These are phyloP conservation scores for Morus bassanus DNA, from an alignment of 2,797 vertebrate species.

Conservation along the genomic window DNA sequence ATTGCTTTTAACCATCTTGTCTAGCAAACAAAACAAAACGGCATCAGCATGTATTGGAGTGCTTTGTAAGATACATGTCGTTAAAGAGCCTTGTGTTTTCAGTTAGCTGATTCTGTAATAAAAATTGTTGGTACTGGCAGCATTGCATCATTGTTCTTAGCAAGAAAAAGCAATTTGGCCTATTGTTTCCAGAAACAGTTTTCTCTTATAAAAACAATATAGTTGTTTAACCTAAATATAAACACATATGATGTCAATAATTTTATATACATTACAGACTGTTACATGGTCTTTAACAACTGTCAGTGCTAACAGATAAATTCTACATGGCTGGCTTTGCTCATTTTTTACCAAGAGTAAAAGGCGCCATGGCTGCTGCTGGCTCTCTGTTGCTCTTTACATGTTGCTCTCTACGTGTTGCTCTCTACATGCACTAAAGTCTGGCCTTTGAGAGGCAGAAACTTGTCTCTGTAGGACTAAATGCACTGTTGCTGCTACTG, in stretches of 20 bases:
- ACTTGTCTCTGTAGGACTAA: background rate
- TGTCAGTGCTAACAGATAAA: background rate
- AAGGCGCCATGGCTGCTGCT: background rate
- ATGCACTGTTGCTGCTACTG: background rate
- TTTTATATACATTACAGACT: slow-evolving; percentile 13
- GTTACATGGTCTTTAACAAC: background rate
- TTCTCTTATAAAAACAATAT: slow-evolving; percentile 39
- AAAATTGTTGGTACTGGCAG: slow-evolving; percentile 59
- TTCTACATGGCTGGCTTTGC: background rate
- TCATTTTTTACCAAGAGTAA: background rate
- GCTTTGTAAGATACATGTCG: background rate
- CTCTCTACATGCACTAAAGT: background rate
- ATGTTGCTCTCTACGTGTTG: background rate
- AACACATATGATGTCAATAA: slow-evolving; percentile 39
- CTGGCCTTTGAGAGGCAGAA: background rate
- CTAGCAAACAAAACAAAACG: slow-evolving; percentile 25
- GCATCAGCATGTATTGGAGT: background rate
- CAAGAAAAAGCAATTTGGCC: slow-evolving; percentile 43
- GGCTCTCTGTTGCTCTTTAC: too few relatives aligned
- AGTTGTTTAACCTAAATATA: slow-evolving; percentile 53
- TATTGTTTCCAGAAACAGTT: slow-evolving; percentile 61
- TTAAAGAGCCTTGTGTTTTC: slow-evolving; percentile 51
- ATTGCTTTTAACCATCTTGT: slow-evolving; percentile 18
- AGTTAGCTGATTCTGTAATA: slow-evolving; percentile 56
- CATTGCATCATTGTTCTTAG: slow-evolving; percentile 42